Conservation (phyloP, 2,113 vertebrate genomes). For the Neotoma lepida region DNA sequence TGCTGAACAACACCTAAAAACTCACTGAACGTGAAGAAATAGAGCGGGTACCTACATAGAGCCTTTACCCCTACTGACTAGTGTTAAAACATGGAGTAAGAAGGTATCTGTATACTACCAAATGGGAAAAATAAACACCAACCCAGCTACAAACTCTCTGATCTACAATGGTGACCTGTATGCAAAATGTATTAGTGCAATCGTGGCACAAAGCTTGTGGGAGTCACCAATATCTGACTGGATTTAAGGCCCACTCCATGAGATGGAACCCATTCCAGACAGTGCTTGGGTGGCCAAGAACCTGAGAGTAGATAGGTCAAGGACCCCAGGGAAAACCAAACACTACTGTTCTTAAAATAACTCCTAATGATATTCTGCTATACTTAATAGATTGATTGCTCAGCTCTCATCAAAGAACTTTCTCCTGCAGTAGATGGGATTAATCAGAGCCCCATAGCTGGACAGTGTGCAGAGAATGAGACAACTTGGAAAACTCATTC, state of each 20-base stretch:
- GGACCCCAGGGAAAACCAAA: neutral
- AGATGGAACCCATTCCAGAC: neutral
- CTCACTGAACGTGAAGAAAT: neutral
- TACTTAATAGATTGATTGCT: neutral
- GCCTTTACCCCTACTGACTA: neutral
- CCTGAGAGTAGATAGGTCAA: neutral
- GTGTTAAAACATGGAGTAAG: neutral
- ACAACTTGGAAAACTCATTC: neutral
- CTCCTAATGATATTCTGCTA: neutral
- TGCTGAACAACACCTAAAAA: neutral
- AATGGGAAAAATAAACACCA: neutral
- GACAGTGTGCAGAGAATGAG: neutral
- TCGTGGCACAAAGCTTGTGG: neutral
- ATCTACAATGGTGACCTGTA: neutral
- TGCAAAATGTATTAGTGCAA: neutral
- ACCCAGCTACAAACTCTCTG: neutral
- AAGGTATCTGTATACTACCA: neutral
- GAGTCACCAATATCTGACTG: neutral
- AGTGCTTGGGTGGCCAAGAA: neutral
- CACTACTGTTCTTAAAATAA: neutral
- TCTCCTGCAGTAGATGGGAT: neutral
- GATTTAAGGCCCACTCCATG: neutral
- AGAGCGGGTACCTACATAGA: neutral
- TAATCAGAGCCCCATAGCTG: neutral
- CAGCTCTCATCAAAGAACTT: neutral